Percentiles rank a stretch among this genome's conserved stretches.
Evolutionary conservation across 2,113 vertebrate species (phyloP).

Genomic region (Apaloderma vittatum): DNA sequence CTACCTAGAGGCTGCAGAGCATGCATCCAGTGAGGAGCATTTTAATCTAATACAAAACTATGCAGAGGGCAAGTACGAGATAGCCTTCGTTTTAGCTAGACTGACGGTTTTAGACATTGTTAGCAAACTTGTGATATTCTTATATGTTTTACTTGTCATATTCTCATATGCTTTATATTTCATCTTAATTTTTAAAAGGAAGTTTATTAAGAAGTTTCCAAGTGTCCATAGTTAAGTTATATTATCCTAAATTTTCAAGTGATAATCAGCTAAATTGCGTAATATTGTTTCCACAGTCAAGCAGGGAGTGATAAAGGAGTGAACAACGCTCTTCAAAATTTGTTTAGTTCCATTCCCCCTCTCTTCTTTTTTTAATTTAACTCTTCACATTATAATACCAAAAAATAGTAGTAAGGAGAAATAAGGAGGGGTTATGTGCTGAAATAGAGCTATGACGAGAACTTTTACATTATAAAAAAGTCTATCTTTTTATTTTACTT

Average conservation of each 20-base stretch:
- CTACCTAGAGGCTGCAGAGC: background rate
- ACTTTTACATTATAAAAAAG: too few relatives aligned
- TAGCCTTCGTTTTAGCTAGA: background rate
- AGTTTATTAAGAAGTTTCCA: background rate
- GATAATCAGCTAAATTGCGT: background rate
- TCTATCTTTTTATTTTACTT: too few relatives aligned
- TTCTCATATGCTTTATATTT: background rate
- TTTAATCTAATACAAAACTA: background rate
- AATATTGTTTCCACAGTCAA: background rate
- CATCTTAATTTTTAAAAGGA: background rate
- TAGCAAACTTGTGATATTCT: background rate
- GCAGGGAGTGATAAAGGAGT: background rate
- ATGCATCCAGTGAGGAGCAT: background rate
- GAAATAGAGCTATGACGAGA: too few relatives aligned
- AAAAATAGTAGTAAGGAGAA: background rate
- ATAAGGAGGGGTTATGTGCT: background rate
- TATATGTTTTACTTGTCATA: background rate
- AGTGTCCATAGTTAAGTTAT: background rate
- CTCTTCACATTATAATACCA: background rate
- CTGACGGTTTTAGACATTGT: background rate
- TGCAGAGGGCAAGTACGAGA: background rate
- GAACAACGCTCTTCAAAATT: background rate
- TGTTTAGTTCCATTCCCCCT: fast-evolving
- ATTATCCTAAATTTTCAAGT: background rate
- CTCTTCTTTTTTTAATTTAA: background rate